phyloP scores from a whole-genome alignment of 2,888 invertebrate species.

The Protophormia terraenovae region DNA sequence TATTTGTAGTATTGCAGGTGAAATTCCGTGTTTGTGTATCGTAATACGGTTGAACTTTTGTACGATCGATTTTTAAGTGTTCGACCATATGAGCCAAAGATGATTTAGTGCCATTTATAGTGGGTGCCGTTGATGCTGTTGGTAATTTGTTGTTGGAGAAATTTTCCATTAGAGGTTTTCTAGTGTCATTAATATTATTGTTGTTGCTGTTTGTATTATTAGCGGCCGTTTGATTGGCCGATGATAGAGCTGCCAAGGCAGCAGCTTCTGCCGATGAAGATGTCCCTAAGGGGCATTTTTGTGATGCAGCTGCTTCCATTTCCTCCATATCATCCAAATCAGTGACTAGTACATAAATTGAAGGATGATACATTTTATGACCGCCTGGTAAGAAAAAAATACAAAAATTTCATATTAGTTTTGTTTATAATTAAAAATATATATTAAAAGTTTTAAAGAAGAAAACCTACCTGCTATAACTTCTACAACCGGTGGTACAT shows the following conservation, averaged over 20 bases:
- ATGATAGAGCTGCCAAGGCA: slow-evolving; percentile 65
- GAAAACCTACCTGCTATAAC: slow-evolving; percentile 81
- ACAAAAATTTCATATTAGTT: background rate
- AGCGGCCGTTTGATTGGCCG: slow-evolving; percentile 49
- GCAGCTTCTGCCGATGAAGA: slow-evolving; percentile 69
- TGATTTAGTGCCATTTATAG: slow-evolving; percentile 67
- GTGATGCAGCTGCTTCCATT: slow-evolving; percentile 78
- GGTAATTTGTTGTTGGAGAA: slow-evolving; percentile 69
- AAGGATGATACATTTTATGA: slow-evolving; percentile 96
- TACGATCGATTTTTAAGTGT: slow-evolving; percentile 66
- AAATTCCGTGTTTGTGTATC: slow-evolving; percentile 79
- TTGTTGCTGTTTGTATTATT: slow-evolving; percentile 40
- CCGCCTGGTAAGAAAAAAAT: slow-evolving; percentile 84
- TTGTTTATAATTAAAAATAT: background rate
- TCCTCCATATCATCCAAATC: slow-evolving; percentile 88
- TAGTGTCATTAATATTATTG: slow-evolving; percentile 67
- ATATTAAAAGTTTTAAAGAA: background rate
- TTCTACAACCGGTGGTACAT: slow-evolving; percentile 83
- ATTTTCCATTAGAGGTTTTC: slow-evolving; percentile 70
- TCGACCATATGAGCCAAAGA: slow-evolving; percentile 69
- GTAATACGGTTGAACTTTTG: slow-evolving; percentile 77
- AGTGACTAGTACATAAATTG: slow-evolving; percentile 95
- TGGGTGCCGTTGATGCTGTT: slow-evolving; percentile 64
- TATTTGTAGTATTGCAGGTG: slow-evolving; percentile 80
- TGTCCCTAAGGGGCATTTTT: slow-evolving; percentile 72